Evolutionary conservation across 2,113 vertebrate genomes (phyloP), one percentile per base, ranked within the genome.

Genomic region (Cyphotilapia sp.): DNA sequence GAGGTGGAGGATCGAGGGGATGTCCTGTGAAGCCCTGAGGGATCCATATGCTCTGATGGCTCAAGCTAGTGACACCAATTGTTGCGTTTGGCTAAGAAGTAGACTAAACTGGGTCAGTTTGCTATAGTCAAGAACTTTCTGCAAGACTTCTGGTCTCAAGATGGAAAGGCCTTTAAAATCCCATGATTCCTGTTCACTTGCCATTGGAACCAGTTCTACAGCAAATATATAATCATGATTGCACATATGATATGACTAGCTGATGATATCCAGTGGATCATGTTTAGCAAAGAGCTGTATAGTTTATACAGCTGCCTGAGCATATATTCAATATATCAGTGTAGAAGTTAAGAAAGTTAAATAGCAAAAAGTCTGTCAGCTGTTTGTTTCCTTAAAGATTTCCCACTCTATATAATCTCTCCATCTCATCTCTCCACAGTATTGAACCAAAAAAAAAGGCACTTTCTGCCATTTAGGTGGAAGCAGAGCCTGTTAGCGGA

Each of bases 41-140:
- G 87, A 82, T 83, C 91, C 95, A 95, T 95, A 95, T 95, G 95
- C 85, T 93, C 47, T 16, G 49, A 54, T 85, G 85, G 84, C 81
- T 85, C 81, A 49, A 89, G 89, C 92, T 92, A 92, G 76, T 80
- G 81, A 90, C 88, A 87, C 82, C 40, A 8, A 87, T 82, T 35
- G 56, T 22, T 56, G 71, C 3, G 31, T 85, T 63, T 90, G 89
- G 92, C 80, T 80, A 56, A 87, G 81, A 88, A 85, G 27, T 10
- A 16, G 83, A 19, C 16, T 66, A 35, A 83, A 86, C 7, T 27
- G 24, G 83, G 87, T 81, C 81, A 31, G 80, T 42, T 45, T 2
- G 10, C 40, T 14, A 8, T 78, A 83, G 13, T 56, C 9, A 31
- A 51, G 74, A 78, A n/a, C 27, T n/a, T 33, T 78, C 45, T 51